Conservation (phyloP, 2,797 vertebrate genomes). For the Microhierax caerulescens region DNA sequence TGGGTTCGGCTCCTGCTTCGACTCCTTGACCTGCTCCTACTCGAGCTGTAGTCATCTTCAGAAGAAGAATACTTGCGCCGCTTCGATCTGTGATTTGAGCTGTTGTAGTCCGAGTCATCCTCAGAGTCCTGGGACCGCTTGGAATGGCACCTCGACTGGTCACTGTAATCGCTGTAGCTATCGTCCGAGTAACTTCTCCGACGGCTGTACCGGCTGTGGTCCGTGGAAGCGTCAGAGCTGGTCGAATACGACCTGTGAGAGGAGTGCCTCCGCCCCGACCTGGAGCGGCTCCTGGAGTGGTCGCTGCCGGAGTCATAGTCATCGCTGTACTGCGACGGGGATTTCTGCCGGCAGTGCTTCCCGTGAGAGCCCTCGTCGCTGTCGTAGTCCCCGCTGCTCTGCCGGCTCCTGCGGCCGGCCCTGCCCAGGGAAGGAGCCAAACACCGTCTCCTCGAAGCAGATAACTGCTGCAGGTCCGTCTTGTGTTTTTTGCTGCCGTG, state of each 20-base stretch:
- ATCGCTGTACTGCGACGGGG: constrained; percentile 82
- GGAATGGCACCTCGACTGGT: constrained; percentile 77
- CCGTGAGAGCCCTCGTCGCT: constrained; percentile 82
- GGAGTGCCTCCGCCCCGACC: constrained; percentile 79
- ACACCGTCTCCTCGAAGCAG: constrained; percentile 16
- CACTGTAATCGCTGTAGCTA: constrained; percentile 94
- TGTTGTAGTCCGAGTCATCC: constrained; percentile 87
- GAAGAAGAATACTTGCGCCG: constrained; percentile 87
- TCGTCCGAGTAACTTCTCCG: constrained; percentile 89
- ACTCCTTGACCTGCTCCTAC: constrained; percentile 86
- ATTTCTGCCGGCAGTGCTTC: constrained; percentile 81
- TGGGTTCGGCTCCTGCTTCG: constrained; percentile 76
- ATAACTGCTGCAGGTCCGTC: constrained; percentile 73
- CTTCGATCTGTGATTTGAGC: constrained; percentile 86
- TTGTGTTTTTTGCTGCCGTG: constrained; percentile 83
- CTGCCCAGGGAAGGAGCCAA: neutral
- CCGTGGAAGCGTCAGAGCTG: constrained; percentile 90
- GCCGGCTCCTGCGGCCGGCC: constrained; percentile 68
- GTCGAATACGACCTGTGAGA: constrained; percentile 87
- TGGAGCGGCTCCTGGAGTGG: constrained; percentile 87
- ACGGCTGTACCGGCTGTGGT: constrained; percentile 87
- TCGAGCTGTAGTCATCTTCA: constrained; percentile 85
- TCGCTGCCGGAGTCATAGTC: constrained; percentile 88
- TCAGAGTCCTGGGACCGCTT: constrained; percentile 85
- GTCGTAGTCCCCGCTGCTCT: constrained; percentile 89